These are phyloP conservation scores for Brotula barbata DNA, from an alignment of 2,797 vertebrate genomes.

Conservation along the genomic window DNA sequence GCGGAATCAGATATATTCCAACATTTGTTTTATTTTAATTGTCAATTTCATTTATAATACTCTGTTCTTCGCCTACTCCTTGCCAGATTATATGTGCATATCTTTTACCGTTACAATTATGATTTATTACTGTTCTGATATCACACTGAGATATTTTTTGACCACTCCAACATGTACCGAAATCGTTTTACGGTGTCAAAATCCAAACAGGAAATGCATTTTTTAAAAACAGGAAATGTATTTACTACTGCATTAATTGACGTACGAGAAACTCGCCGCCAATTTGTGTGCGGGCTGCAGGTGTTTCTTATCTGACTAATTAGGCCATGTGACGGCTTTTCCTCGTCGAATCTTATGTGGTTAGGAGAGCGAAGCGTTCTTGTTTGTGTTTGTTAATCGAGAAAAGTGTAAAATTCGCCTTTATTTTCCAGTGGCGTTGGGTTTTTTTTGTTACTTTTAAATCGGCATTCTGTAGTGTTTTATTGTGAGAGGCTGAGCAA, in stretches of 20 bases:
- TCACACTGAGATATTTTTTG: too few species aligned
- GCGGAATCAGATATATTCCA: too few species aligned
- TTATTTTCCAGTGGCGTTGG: conserved; percentile 20
- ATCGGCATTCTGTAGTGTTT: conserved; percentile 40
- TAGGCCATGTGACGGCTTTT: conserved; percentile 9
- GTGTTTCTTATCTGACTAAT: conserved; percentile 62
- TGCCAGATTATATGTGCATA: too few species aligned
- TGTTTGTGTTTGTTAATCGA: conserved; percentile 26
- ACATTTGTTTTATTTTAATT: too few species aligned
- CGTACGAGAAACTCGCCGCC: too few species aligned
- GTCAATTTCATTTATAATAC: too few species aligned
- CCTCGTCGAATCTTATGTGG: conserved; percentile 26
- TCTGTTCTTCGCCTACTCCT: too few species aligned
- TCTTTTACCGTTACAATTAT: too few species aligned
- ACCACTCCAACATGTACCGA: too few species aligned
- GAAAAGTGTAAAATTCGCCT: conserved; percentile 1
- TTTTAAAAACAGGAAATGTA: not conserved
- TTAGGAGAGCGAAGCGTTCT: conserved; percentile 4
- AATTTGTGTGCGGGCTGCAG: conserved; percentile 19
- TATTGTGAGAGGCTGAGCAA: conserved; percentile 47
- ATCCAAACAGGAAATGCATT: too few species aligned
- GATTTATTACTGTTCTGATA: too few species aligned
- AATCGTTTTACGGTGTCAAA: too few species aligned
- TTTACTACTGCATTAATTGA: not conserved
- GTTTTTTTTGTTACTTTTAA: conserved; percentile 26